A percentile compares a stretch with the other conserved stretches of the same genome.
Evolutionary conservation across 2,113 vertebrate genomes (phyloP).

Genomic region (Bambusicola thoracicus): DNA sequence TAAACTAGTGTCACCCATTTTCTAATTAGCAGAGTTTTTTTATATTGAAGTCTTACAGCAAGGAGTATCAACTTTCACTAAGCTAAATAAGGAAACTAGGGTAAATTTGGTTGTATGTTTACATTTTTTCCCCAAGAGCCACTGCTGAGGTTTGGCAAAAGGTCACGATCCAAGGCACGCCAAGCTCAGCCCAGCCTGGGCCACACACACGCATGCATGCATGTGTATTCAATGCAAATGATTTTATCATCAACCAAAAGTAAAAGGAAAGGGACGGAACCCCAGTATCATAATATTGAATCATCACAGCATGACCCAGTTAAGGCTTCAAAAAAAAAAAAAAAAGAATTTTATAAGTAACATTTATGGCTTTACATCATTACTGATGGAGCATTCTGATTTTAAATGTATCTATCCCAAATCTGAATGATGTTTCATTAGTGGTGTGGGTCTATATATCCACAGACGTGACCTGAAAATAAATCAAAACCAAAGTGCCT

Average conservation of each 20-base stretch:
- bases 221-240: not conserved
- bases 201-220: slow-evolving; percentile 52
- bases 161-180: slow-evolving; percentile 20
- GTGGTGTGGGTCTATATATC: slow-evolving; percentile 41
- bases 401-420: slow-evolving; percentile 27
- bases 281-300: not conserved
- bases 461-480: slow-evolving; percentile 40
- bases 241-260: not conserved
- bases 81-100: slow-evolving; percentile 60
- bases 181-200: slow-evolving; percentile 18
- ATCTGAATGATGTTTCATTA: slow-evolving; percentile 54
- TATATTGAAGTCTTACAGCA: not conserved
- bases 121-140: slow-evolving; percentile 43
- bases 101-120: slow-evolving; percentile 61
- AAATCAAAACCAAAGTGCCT: slow-evolving; percentile 56
- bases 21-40: not conserved
- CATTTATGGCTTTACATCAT: slow-evolving; percentile 51
- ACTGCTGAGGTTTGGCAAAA: slow-evolving; percentile 71
- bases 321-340: not conserved
- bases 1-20: not conserved
- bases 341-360: slow-evolving; percentile 30
- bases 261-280: not conserved
- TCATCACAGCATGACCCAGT: not conserved
- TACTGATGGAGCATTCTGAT: slow-evolving; percentile 44
- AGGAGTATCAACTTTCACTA: not conserved